Base-by-base conservation (phyloP, 1,140 invertebrate species). In the Coelopa frigida region DNA sequence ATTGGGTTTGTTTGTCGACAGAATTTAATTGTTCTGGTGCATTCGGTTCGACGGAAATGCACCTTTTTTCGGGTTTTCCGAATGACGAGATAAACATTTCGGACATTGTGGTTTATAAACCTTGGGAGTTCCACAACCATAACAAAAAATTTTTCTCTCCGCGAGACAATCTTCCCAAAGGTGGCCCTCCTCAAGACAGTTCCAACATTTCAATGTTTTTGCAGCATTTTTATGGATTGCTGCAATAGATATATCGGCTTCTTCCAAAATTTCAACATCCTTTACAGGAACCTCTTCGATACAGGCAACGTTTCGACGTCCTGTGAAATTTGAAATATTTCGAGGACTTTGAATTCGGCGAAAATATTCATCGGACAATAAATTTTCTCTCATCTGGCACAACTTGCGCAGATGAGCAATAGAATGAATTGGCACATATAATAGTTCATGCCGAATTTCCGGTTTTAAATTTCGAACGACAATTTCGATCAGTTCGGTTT, bases 401-500 rank as follows among this genome's bases (percentile, higher is more conserved):
- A 44, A 23, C n/a, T 31, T n/a, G 8, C 42, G 21, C 8, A 44
- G 10, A 31, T 44, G 26, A 15, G 42, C 6, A 11, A 44, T 18
- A 5, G 42, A 44, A 7, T 14, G 5, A 20, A 44, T 31, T 33
- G 26, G 14, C 8, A 32, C 26, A 44, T 44, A 32, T 8, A 44
- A n/a, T n/a, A 44, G n/a, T 24, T 44, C 42, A 5, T 44, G 42
- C 10, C 42, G 26, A 7, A 44, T 44, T 31, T 44, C 42, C 7
- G 42, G 42, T 17, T 14, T 17, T 15, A 44, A 20, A 44, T 44
- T 40, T 15, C 38, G 14, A 12, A 12, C 17, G 17, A 40, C 8
- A 6, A 23, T 40, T 26, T 40, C 38, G 8, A 44, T 22, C n/a
- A 44, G 11, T 32, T 44, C 27, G 5, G 15, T n/a, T 10, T 44